Evolutionary conservation across 2,888 invertebrate species (phyloP).

Genomic region (Zaprionus bogoriensis): DNA sequence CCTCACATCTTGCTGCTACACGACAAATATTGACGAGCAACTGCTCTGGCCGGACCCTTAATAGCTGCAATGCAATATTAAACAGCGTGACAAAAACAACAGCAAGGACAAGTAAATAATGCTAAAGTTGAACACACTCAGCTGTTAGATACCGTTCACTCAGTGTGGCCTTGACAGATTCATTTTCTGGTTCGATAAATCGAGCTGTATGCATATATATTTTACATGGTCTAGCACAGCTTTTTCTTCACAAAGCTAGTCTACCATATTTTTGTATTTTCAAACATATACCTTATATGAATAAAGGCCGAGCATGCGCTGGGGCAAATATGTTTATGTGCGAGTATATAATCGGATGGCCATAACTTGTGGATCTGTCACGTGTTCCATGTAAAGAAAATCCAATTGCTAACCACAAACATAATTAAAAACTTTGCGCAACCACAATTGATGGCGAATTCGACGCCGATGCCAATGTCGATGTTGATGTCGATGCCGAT

Average conservation of each 20-base stretch:
- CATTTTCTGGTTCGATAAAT: too few relatives aligned
- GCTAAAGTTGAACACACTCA: background rate
- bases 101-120: background rate
- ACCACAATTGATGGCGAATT: slow-evolving; percentile 68
- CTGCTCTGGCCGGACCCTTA: slow-evolving; percentile 12
- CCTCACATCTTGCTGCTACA: slow-evolving; percentile 11
- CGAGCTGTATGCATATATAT: too few relatives aligned
- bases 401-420: slow-evolving; percentile 77
- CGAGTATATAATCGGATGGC: slow-evolving; percentile 41
- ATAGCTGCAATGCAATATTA: slow-evolving; percentile 52
- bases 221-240: too few relatives aligned
- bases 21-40: slow-evolving; percentile 55
- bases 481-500: slow-evolving; percentile 27
- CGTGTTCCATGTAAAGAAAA: slow-evolving; percentile 38
- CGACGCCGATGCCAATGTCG: slow-evolving; percentile 29
- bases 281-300: too few relatives aligned
- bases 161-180: too few relatives aligned
- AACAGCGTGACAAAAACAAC: slow-evolving; percentile 32
- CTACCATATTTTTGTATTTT: too few relatives aligned
- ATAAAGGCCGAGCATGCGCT: too few relatives aligned
- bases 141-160: too few relatives aligned
- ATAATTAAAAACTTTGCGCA: slow-evolving; percentile 75
- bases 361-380: slow-evolving; percentile 35
- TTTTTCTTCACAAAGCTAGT: too few relatives aligned
- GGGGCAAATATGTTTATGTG: slow-evolving; percentile 1